A percentile compares a stretch with the other conserved stretches of the same genome.
Conservation (phyloP, 2,888 invertebrate species). For the Aplocera efformata region DNA sequence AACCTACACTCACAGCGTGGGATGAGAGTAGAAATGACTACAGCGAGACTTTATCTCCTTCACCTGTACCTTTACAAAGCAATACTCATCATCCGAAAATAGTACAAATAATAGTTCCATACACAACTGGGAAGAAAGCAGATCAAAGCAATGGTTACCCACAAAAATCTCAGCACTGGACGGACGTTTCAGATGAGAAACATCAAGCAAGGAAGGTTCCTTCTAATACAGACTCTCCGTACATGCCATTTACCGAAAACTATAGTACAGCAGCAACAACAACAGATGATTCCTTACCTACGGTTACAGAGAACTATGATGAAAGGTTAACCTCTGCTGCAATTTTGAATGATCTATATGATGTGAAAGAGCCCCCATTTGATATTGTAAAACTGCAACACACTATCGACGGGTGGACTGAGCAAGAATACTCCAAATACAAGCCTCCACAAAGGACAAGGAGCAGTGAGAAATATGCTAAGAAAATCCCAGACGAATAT, state of each 20-base stretch:
- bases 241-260: constrained; percentile 39
- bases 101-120: constrained; percentile 91
- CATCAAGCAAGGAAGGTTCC: constrained; percentile 76
- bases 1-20: constrained; percentile 42
- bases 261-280: constrained; percentile 42
- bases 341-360: constrained; percentile 59
- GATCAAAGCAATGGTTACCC: constrained; percentile 43
- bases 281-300: constrained; percentile 45
- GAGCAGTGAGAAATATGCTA: constrained; percentile 82
- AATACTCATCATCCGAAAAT: constrained; percentile 80
- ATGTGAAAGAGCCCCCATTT: constrained; percentile 80
- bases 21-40: constrained; percentile 54
- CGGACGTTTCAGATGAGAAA: constrained; percentile 48
- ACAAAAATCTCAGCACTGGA: constrained; percentile 66
- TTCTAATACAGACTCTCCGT: constrained; percentile 45
- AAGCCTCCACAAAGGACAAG: constrained; percentile 73
- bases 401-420: constrained; percentile 92
- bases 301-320: constrained; percentile 71
- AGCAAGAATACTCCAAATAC: constrained; percentile 84
- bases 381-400: constrained; percentile 88
- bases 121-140: constrained; percentile 79
- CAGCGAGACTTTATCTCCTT: constrained; percentile 41
- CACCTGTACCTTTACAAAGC: constrained; percentile 36
- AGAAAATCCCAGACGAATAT: constrained; percentile 89
- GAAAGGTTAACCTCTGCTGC: constrained; percentile 66